Conservation (phyloP, 2,797 vertebrate genomes). For the Danio albolineatus region DNA sequence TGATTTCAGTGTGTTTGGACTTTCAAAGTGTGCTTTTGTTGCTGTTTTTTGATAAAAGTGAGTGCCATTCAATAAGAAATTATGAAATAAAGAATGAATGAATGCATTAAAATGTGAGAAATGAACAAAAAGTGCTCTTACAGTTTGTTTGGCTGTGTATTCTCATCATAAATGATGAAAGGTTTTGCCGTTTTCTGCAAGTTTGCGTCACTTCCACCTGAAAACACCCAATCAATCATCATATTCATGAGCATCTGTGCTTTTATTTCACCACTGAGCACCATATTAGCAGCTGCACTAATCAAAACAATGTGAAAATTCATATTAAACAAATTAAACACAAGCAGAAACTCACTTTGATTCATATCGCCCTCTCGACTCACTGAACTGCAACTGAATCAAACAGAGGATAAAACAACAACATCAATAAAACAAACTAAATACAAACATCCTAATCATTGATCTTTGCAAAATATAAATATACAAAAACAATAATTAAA, state of each 20-base stretch:
- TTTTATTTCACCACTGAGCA: not conserved
- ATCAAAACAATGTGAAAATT: not conserved
- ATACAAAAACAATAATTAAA: too few species aligned
- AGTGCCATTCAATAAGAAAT: too few species aligned
- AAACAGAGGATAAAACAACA: not conserved
- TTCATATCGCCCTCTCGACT: conserved; percentile 21
- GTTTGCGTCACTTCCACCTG: conserved; percentile 27
- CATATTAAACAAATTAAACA: too few species aligned
- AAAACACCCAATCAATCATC: not conserved
- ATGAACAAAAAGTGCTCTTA: conserved; percentile 22
- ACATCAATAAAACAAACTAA: too few species aligned
- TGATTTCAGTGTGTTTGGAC: too few species aligned
- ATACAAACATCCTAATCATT: too few species aligned
- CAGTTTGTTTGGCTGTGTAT: conserved; percentile 13
- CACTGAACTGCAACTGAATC: not conserved
- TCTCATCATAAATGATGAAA: conserved; percentile 52
- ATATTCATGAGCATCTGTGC: not conserved
- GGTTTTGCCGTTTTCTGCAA: conserved; percentile 5
- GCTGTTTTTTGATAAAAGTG: too few species aligned
- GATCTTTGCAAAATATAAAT: too few species aligned
- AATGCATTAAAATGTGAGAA: not conserved
- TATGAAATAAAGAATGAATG: too few species aligned
- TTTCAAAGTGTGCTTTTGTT: too few species aligned
- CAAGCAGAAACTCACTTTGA: conserved; percentile 33
- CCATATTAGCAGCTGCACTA: not conserved